Base-by-base conservation (phyloP, 2,797 vertebrate genomes). In the Onychomys arenicola region DNA sequence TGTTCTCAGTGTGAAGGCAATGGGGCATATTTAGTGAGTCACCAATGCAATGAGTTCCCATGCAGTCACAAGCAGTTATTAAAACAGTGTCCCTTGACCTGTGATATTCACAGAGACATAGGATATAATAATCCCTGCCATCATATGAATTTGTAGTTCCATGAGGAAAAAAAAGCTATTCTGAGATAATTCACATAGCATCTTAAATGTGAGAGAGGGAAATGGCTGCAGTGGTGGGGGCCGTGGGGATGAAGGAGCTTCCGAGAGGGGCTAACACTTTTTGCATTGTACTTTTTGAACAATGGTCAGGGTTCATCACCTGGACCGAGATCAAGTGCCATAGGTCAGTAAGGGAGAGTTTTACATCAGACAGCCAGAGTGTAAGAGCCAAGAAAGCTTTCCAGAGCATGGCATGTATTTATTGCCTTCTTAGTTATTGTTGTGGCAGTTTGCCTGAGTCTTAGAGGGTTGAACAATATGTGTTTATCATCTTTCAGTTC, bases 361-460 rank as follows among this genome's bases (percentile, higher is more conserved):
- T 93, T 93, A 46, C 40, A 32, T 75, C 32, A 96, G 94, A 89
- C 87, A 55, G 19, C 40, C 49, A 93, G 77, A 75, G 80, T 93
- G 27, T 59, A 10, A 14, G 87, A 93, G 94, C 86, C 8, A 81
- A 71, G 57, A 90, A 90, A 87, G 9, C 25, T 25, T 77, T 23
- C 59, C 71, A 65, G 23, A 55, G 37, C n/a, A 82, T 25, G 23
- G 11, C 34, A 25, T 49, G 7, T n/a, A 5, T 84, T 52, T 13
- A 19, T 40, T 82, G n/a, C 27, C 59, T 2, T 52, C 40, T 43
- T 86, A 40, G 21, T 69, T 49, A 46, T 17, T 94, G 27, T 73
- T 77, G 32, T 32, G 40, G 21, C 32, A 40, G 73, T 85, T 96
- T 80, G 46, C 43, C 55, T 59, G 43, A 81, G 14, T 65, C 2